Conservation (phyloP, 1,140 invertebrate species). For the Halotydeus destructor region DNA sequence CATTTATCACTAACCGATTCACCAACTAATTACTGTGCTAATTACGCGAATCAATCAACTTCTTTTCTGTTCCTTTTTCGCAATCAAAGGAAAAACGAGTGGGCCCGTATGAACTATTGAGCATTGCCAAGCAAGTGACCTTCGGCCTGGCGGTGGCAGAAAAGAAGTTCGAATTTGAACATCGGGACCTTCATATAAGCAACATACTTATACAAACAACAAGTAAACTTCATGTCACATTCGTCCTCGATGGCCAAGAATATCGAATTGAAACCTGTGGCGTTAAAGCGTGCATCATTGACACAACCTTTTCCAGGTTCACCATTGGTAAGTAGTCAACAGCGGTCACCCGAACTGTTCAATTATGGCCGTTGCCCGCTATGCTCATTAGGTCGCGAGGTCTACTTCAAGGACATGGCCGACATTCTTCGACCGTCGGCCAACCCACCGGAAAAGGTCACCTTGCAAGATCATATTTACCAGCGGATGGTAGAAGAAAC, state of each 20-base stretch:
- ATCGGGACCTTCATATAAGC: constrained; percentile 29
- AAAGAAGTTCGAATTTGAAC: constrained; percentile 27
- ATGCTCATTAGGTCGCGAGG: too few species aligned
- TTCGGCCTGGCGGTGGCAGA: constrained; percentile 28
- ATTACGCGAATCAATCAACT: too few species aligned
- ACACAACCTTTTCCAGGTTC: constrained; percentile 13
- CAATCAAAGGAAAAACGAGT: too few species aligned
- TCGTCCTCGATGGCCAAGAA: neutral
- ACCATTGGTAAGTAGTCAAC: constrained; percentile 1
- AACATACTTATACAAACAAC: constrained; percentile 25
- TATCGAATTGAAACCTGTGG: constrained; percentile 4
- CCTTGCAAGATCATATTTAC: constrained; percentile 88
- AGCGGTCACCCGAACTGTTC: too few species aligned
- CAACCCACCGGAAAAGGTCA: constrained; percentile 41
- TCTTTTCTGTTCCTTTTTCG: too few species aligned
- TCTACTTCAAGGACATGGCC: too few species aligned
- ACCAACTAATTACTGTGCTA: too few species aligned
- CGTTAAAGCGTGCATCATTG: constrained; percentile 9
- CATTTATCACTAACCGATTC: too few species aligned
- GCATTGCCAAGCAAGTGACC: neutral
- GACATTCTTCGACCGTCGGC: too few species aligned
- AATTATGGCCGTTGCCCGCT: too few species aligned
- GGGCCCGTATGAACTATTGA: neutral
- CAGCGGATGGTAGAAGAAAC: constrained; percentile 50
- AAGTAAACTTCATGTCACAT: neutral